Conservation (phyloP, 2,113 vertebrate genomes). For the Protomyctophum bolini region DNA sequence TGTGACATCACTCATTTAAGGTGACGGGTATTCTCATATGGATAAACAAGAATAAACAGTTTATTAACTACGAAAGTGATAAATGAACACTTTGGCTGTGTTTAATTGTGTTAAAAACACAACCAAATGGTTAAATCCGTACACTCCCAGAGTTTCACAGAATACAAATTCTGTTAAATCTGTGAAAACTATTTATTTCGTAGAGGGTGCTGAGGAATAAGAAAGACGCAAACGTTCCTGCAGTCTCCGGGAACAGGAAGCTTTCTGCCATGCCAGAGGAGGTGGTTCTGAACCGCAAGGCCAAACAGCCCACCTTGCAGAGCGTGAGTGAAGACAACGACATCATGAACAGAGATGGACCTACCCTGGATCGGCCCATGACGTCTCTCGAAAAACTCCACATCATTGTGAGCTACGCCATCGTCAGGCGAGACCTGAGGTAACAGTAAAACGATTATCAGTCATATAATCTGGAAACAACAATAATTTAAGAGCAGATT, state of each 20-base stretch:
- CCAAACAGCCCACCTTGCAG: constrained; percentile 64
- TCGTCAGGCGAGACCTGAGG: constrained; percentile 88
- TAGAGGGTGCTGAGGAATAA: constrained; percentile 72
- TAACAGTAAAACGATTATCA: constrained; percentile 47
- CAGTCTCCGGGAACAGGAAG: constrained; percentile 62
- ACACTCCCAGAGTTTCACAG: too few species aligned
- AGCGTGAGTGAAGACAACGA: constrained; percentile 78
- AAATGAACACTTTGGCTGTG: too few species aligned
- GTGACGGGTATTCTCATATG: too few species aligned
- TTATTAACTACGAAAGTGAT: too few species aligned
- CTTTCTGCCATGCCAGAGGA: constrained; percentile 53
- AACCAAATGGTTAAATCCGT: too few species aligned
- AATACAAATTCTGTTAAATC: too few species aligned
- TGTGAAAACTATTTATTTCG: constrained; percentile 7
- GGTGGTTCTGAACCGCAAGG: constrained; percentile 40
- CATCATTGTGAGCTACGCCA: constrained; percentile 88
- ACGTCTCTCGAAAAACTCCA: constrained; percentile 93
- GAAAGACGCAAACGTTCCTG: constrained; percentile 41
- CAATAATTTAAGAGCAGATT: too few species aligned
- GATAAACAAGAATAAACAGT: too few species aligned
- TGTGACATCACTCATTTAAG: too few species aligned
- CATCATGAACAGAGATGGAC: constrained; percentile 69
- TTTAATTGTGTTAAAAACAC: too few species aligned
- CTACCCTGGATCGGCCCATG: constrained; percentile 84
- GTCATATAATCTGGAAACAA: too few species aligned